phyloP scores from a whole-genome alignment of 1,140 invertebrate genomes.

The Drosophila nigromelanica region DNA sequence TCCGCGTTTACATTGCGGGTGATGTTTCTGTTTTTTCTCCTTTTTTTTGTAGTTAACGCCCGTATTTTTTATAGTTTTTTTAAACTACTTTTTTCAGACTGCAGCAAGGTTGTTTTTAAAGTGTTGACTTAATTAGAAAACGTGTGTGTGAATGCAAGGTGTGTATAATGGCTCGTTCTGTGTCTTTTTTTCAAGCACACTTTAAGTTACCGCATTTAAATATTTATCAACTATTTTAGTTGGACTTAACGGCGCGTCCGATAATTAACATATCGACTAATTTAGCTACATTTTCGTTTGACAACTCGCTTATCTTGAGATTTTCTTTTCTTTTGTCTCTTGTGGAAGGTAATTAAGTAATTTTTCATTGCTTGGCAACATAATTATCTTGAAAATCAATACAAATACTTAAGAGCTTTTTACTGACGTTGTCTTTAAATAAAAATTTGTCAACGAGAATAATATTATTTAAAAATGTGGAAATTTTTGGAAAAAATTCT shows the following conservation, averaged over 20 bases:
- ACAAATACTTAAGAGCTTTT: conserved; percentile 1
- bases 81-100: conserved; percentile 1
- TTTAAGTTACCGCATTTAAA: background rate
- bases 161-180: background rate
- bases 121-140: conserved; percentile 35
- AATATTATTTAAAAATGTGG: no score
- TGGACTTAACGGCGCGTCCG: background rate
- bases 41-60: conserved; percentile 14
- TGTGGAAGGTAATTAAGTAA: conserved; percentile 13
- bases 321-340: background rate
- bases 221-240: conserved; percentile 15
- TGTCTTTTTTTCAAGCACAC: background rate
- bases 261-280: conserved; percentile 15
- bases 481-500: no score
- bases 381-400: conserved; percentile 18
- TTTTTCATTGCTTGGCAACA: conserved; percentile 18
- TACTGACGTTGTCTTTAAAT: conserved; percentile 14
- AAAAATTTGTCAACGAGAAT: no score
- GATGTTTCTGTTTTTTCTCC: background rate
- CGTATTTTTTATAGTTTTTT: conserved; percentile 3
- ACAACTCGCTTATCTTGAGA: no score
- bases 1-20: conserved; percentile 20
- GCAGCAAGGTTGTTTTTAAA: conserved; percentile 34
- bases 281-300: background rate
- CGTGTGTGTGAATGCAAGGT: background rate